These are phyloP conservation scores for Lacanobia oleracea DNA, from an alignment of 2,888 invertebrate genomes.

Conservation along the genomic window DNA sequence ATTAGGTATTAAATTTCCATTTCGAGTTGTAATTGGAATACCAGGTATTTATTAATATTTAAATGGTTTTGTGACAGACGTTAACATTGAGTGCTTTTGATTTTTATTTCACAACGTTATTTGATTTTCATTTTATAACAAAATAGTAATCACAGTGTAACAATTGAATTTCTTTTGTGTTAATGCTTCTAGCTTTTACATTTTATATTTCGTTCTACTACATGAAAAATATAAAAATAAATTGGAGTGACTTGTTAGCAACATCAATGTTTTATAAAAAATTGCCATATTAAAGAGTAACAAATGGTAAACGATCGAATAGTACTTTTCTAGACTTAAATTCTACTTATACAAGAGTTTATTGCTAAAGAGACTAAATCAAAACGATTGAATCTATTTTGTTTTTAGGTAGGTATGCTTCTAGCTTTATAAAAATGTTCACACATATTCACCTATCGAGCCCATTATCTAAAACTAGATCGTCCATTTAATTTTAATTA, in stretches of 20 bases:
- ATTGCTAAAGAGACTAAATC: no score
- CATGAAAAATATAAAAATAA: no score
- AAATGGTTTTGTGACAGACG: constrained; percentile 8
- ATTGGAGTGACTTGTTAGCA: no score
- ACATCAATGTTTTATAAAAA: no score
- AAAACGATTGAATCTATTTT: no score
- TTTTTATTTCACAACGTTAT: not conserved
- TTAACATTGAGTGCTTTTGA: not conserved
- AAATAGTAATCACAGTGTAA: not conserved
- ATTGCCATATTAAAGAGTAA: no score
- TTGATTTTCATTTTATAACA: not conserved
- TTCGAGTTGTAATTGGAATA: constrained; percentile 13
- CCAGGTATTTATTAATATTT: constrained; percentile 7
- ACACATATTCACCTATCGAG: not conserved
- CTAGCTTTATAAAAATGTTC: not conserved
- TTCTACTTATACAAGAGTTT: no score
- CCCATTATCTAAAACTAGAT: constrained; percentile 6
- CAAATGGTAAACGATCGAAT: no score
- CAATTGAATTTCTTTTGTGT: not conserved
- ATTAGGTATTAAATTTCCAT: constrained; percentile 26
- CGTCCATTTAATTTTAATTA: constrained; percentile 51
- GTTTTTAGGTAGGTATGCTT: no score
- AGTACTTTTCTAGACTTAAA: no score
- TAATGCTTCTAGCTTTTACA: no score
- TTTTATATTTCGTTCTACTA: no score